phyloP scores from a whole-genome alignment of 2,888 invertebrate species.

The Laspeyria flexula region DNA sequence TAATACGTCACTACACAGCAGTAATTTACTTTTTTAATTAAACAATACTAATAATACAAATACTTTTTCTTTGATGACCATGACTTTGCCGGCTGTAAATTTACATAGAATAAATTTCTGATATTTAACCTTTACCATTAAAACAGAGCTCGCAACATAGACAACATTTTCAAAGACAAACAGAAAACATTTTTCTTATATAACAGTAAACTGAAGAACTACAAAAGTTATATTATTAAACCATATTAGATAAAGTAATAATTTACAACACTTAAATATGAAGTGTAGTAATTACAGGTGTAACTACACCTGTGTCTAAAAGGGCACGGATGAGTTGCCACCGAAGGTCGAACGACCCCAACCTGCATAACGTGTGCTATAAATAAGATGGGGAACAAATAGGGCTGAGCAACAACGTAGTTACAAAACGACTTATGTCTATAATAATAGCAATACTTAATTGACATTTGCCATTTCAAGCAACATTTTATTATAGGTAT shows the following conservation, averaged over 20 bases:
- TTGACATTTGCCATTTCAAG: too few species aligned
- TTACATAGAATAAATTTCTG: neutral
- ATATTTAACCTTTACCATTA: too few species aligned
- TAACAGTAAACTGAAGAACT: too few species aligned
- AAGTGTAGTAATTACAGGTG: constrained; percentile 70
- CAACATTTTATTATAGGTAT: too few species aligned
- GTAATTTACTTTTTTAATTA: too few species aligned
- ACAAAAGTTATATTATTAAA: constrained; percentile 44
- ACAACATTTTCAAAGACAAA: too few species aligned
- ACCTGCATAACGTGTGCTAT: constrained; percentile 44
- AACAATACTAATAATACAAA: too few species aligned
- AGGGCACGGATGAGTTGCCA: constrained; percentile 51
- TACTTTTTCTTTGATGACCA: neutral
- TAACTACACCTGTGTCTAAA: constrained; percentile 69
- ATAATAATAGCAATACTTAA: neutral
- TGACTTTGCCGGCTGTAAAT: neutral
- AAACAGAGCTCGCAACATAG: too few species aligned
- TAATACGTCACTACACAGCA: too few species aligned
- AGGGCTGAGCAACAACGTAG: constrained; percentile 2
- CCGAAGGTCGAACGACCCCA: constrained; percentile 62
- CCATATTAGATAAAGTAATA: constrained; percentile 29
- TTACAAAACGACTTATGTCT: neutral
- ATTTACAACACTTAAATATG: constrained; percentile 41
- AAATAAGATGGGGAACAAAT: constrained; percentile 35
- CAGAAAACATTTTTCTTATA: too few species aligned